These are phyloP conservation scores for Isurus oxyrinchus DNA, from an alignment of 2,113 vertebrate genomes.

Conservation along the genomic window DNA sequence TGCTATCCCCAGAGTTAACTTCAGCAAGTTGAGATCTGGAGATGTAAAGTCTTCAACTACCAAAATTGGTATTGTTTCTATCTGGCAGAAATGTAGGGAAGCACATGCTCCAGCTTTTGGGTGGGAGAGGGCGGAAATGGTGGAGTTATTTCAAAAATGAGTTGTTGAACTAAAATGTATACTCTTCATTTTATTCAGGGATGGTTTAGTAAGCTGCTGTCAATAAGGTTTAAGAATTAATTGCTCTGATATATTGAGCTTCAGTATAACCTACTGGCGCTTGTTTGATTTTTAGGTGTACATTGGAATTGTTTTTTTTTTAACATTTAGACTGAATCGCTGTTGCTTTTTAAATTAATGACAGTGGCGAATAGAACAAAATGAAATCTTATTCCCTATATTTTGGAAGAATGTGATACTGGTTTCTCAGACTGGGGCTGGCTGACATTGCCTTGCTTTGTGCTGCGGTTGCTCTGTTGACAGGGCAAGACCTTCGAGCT, in stretches of 20 bases:
- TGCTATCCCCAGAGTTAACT: conserved; percentile 51
- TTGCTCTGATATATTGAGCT: conserved; percentile 1
- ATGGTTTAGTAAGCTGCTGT: conserved; percentile 23
- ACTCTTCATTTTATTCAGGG: conserved; percentile 12
- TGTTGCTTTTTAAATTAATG: background rate
- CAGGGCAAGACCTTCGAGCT: background rate
- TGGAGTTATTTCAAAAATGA: background rate
- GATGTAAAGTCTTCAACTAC: background rate
- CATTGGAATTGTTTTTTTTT: background rate
- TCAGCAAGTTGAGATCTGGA: conserved; percentile 27
- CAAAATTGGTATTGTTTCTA: conserved; percentile 33
- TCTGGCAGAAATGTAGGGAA: conserved; percentile 20
- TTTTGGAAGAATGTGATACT: background rate
- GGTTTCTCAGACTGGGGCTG: background rate
- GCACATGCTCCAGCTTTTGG: background rate
- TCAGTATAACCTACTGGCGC: background rate
- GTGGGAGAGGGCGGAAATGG: background rate
- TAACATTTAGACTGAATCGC: background rate
- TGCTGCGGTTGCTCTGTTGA: background rate
- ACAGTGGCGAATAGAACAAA: background rate
- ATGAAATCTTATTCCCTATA: background rate
- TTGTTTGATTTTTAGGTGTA: conserved; percentile 22
- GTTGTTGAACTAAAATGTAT: background rate
- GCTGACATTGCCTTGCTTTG: background rate
- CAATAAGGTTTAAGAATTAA: background rate